Percentiles rank a stretch among this genome's conserved stretches.
These are phyloP conservation scores for Catharus minimus DNA, from an alignment of 2,113 vertebrate genomes.

Conservation along the genomic window DNA sequence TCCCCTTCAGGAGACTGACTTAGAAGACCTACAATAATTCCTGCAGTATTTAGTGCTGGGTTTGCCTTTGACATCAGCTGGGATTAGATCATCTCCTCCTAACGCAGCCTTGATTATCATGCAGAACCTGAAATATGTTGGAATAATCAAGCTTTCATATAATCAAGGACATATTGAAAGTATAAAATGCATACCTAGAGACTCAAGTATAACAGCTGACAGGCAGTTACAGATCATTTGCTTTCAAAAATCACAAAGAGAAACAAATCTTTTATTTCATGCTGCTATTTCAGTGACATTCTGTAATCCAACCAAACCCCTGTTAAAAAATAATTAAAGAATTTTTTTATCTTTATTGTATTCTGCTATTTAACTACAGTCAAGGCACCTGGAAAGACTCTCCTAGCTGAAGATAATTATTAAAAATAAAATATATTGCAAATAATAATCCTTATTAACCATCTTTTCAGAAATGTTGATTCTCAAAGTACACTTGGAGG, in stretches of 20 bases:
- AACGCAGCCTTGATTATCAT: not conserved
- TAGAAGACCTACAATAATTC: not conserved
- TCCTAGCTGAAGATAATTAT: not conserved
- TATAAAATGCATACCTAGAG: constrained; percentile 21
- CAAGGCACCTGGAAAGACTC: not conserved
- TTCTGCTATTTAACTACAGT: not conserved
- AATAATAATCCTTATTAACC: not conserved
- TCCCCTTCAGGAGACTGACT: not conserved
- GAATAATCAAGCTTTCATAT: constrained; percentile 7
- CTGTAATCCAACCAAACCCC: constrained; percentile 4
- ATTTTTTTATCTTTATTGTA: not conserved
- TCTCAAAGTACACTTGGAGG: not conserved
- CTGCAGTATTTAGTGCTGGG: not conserved
- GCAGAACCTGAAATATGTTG: not conserved
- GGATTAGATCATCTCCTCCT: not conserved
- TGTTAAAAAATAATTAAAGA: not conserved
- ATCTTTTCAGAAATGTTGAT: not conserved
- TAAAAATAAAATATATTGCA: not conserved
- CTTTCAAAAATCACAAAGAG: constrained; percentile 1
- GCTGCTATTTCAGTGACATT: not conserved
- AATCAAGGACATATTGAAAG: constrained; percentile 10
- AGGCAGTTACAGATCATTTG: constrained; percentile 14
- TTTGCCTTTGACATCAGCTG: not conserved
- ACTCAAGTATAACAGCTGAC: not conserved
- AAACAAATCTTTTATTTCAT: constrained; percentile 5